These are phyloP conservation scores for Mastigias papua DNA, from an alignment of 30 jellyfish, hydroid and myxozoan genomes.

Conservation along the genomic window DNA sequence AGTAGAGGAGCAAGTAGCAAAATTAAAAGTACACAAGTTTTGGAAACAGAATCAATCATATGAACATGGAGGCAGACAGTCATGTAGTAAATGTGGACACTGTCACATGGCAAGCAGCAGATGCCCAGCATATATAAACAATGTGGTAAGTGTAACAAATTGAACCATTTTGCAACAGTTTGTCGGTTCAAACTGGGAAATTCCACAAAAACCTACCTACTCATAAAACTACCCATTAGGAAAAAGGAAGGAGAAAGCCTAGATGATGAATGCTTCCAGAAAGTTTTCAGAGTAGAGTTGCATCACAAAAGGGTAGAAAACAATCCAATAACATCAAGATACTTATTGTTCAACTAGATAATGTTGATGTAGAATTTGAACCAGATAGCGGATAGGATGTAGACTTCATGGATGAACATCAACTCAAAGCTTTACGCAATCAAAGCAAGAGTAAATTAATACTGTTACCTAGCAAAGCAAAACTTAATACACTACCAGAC, in stretches of 20 bases:
- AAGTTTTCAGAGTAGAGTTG: not conserved
- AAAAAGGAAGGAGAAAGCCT: not conserved
- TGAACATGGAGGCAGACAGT: not conserved
- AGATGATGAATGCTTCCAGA: slow-evolving; percentile 12
- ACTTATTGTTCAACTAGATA: not conserved
- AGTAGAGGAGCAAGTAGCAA: too few species aligned
- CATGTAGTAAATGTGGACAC: slow-evolving; percentile 13
- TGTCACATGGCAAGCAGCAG: not conserved
- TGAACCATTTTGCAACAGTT: slow-evolving; percentile 20
- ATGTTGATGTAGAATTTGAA: slow-evolving; percentile 6
- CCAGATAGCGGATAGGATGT: slow-evolving; percentile 8
- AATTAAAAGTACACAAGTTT: too few species aligned
- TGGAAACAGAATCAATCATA: slow-evolving; percentile 9
- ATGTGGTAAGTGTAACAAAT: slow-evolving; percentile 20
- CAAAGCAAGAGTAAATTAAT: slow-evolving; percentile 6
- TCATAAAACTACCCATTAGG: not conserved
- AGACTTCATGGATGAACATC: slow-evolving; percentile 37
- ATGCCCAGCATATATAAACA: slow-evolving; percentile 34
- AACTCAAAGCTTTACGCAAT: slow-evolving; percentile 5
- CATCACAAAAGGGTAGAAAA: not conserved
- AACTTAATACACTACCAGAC: slow-evolving; percentile 24
- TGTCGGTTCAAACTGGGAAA: not conserved
- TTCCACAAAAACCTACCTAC: not conserved
- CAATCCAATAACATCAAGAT: not conserved
- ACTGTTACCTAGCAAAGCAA: slow-evolving; percentile 11